A percentile compares a stretch with the other conserved stretches of the same genome.
These are phyloP conservation scores for Teinopalpus imperialis DNA, from an alignment of 2,888 invertebrate genomes.

Conservation along the genomic window DNA sequence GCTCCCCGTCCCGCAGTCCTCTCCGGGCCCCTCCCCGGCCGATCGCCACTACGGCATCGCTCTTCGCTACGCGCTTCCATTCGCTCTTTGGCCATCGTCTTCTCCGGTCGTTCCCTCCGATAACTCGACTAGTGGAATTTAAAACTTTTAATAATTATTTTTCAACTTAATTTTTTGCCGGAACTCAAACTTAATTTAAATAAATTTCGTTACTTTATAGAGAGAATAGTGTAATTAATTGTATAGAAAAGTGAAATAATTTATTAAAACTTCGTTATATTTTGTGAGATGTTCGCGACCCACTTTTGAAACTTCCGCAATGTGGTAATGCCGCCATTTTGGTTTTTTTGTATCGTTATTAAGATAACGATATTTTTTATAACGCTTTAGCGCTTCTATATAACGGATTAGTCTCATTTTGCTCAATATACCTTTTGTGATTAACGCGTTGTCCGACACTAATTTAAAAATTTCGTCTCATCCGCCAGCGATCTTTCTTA, in stretches of 20 bases:
- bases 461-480: slow-evolving; percentile 32
- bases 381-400: slow-evolving; percentile 6
- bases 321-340: slow-evolving; percentile 61
- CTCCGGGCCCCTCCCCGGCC: slow-evolving; percentile 50
- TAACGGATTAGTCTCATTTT: slow-evolving; percentile 36
- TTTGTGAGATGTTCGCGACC: slow-evolving; percentile 64
- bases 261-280: slow-evolving; percentile 29
- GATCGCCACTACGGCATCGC: slow-evolving; percentile 49
- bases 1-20: slow-evolving; percentile 29
- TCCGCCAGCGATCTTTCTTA: slow-evolving; percentile 32
- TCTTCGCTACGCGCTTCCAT: slow-evolving; percentile 64
- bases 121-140: slow-evolving; percentile 52
- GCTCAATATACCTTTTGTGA: slow-evolving; percentile 53
- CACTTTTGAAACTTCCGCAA: slow-evolving; percentile 75
- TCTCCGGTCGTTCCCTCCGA: slow-evolving; percentile 52
- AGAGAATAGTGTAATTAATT: slow-evolving; percentile 46
- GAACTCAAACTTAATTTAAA: slow-evolving; percentile 32
- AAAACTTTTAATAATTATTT: slow-evolving; percentile 49
- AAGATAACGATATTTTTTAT: slow-evolving; percentile 3
- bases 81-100: slow-evolving; percentile 67
- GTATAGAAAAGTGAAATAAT: slow-evolving; percentile 42
- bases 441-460: slow-evolving; percentile 38
- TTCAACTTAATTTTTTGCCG: slow-evolving; percentile 27
- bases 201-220: slow-evolving; percentile 26
- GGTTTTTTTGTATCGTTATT: slow-evolving; percentile 36